Conservation (phyloP, 64 coral and sea anemone species). For the Acropora tenuis region DNA sequence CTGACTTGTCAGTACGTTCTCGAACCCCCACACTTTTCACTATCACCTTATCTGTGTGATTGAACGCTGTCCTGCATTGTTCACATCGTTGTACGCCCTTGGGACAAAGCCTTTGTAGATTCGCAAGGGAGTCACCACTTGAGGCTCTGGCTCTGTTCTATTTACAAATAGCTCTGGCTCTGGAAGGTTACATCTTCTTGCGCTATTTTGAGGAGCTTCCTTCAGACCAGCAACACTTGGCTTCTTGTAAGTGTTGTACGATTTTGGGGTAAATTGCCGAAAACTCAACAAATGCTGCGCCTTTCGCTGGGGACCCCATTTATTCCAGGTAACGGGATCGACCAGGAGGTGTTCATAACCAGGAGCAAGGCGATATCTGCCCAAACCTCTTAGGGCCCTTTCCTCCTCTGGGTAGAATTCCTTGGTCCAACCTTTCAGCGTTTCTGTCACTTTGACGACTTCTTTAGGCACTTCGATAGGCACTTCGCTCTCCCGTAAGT, state of each 20-base stretch:
- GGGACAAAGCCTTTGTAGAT: constrained; percentile 26
- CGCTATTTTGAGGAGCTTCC: background rate
- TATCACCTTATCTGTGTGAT: constrained; percentile 42
- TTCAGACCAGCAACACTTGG: constrained; percentile 27
- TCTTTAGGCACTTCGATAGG: constrained; percentile 35
- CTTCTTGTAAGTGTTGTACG: constrained; percentile 47
- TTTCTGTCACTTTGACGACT: constrained; percentile 30
- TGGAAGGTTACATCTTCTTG: constrained; percentile 26
- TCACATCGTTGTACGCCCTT: constrained; percentile 1
- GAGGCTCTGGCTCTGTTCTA: background rate
- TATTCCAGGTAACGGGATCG: constrained; percentile 23
- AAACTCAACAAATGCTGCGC: background rate
- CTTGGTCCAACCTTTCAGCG: constrained; percentile 8
- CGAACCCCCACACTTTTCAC: constrained; percentile 46
- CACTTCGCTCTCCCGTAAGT: constrained; percentile 3
- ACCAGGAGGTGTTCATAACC: constrained; percentile 8
- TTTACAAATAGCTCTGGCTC: constrained; percentile 25
- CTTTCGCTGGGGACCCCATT: constrained; percentile 30
- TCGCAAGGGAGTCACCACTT: background rate
- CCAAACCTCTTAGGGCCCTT: background rate
- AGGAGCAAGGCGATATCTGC: constrained; percentile 4
- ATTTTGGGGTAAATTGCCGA: constrained; percentile 35
- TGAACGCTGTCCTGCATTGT: constrained; percentile 48
- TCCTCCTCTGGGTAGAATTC: constrained; percentile 37
- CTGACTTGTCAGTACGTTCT: constrained; percentile 45